These are phyloP conservation scores for Sciurus niger DNA, from an alignment of 2,113 vertebrate genomes.

Conservation along the genomic window DNA sequence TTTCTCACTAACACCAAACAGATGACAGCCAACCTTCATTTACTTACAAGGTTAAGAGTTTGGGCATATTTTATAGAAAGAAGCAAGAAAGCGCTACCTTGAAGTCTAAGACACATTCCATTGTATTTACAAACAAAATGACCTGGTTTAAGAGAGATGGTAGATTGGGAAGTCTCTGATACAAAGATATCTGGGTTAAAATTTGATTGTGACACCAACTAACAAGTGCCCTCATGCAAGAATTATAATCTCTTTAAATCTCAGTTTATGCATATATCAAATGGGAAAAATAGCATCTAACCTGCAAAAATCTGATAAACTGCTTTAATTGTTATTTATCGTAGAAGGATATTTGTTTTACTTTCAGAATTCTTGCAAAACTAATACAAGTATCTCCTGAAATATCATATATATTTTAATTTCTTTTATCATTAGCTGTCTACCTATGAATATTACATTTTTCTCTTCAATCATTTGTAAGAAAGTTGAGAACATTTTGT, in stretches of 20 bases:
- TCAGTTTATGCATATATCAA: not conserved
- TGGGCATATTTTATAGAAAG: not conserved
- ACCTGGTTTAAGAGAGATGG: not conserved
- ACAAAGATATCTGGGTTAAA: not conserved
- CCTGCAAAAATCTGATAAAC: not conserved
- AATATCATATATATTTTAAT: not conserved
- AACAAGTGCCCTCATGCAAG: not conserved
- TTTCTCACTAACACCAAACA: not conserved
- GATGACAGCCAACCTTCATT: not conserved
- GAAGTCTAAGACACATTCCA: not conserved
- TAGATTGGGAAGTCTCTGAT: not conserved
- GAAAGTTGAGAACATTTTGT: not conserved
- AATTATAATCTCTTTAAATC: not conserved
- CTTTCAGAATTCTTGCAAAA: not conserved
- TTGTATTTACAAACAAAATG: not conserved
- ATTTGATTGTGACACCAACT: not conserved
- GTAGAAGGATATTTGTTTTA: not conserved
- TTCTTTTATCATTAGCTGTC: not conserved
- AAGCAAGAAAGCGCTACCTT: not conserved
- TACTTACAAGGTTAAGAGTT: not conserved
- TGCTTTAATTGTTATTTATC: not conserved
- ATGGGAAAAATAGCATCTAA: not conserved
- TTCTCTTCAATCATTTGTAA: slow-evolving; percentile 7
- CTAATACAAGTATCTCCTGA: not conserved
- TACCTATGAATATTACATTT: not conserved